Percentiles rank a stretch among this genome's conserved stretches.
These are phyloP conservation scores for Perca schrenkii DNA, from an alignment of 2,113 vertebrate species.

Conservation along the genomic window DNA sequence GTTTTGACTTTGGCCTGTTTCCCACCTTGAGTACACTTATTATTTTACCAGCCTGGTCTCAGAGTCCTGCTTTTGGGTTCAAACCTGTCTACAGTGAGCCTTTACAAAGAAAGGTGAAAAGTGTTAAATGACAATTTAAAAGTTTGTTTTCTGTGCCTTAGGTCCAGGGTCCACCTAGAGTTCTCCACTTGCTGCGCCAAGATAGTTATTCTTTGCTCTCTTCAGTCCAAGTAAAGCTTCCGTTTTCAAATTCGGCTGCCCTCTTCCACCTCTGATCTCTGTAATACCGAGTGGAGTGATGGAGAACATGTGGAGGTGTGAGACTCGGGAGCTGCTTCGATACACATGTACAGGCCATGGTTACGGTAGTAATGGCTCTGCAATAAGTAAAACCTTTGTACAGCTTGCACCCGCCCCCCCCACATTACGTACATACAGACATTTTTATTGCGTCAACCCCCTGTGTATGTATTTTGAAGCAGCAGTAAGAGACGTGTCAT, in stretches of 20 bases:
- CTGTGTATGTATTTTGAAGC: background rate
- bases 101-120: constrained; percentile 2
- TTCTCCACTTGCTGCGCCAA: background rate
- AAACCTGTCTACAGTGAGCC: background rate
- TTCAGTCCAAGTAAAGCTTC: constrained; percentile 37
- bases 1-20: background rate
- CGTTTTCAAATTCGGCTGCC: constrained; percentile 42
- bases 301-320: constrained; percentile 7
- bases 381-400: background rate
- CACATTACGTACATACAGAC: background rate
- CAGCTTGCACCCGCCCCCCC: background rate
- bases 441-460: background rate
- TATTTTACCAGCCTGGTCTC: background rate
- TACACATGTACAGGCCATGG: background rate
- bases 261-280: constrained; percentile 22
- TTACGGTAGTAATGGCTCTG: background rate
- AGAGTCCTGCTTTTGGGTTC: background rate
- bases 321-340: background rate
- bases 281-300: background rate
- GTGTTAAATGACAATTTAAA: constrained; percentile 38
- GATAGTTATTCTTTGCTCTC: constrained; percentile 36
- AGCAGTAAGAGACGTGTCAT: background rate
- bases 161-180: background rate
- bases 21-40: background rate
- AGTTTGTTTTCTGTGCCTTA: background rate